Percentiles rank a stretch among this genome's conserved stretches.
These are phyloP conservation scores for Macrobrachium nipponense DNA, from an alignment of 1,140 invertebrate genomes.

Conservation along the genomic window DNA sequence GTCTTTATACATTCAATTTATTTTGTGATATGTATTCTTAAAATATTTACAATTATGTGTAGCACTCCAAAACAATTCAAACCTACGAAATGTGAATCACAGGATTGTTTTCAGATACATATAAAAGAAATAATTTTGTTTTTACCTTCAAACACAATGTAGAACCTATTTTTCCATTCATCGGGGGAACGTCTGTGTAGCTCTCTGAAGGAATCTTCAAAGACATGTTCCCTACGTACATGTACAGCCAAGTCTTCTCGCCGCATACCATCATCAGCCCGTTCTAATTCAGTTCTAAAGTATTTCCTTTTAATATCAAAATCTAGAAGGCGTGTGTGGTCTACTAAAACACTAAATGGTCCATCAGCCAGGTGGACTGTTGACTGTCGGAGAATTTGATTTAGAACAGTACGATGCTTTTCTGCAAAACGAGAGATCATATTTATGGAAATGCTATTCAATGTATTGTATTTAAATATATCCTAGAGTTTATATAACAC, in stretches of 20 bases:
- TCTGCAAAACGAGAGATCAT: slow-evolving; percentile 71
- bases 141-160: slow-evolving; percentile 93
- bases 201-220: slow-evolving; percentile 93
- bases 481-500: too few relatives aligned
- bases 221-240: slow-evolving; percentile 86
- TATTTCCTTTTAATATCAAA: slow-evolving; percentile 94
- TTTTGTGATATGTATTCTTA: too few relatives aligned
- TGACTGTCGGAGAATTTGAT: slow-evolving; percentile 91
- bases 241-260: slow-evolving; percentile 93
- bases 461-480: too few relatives aligned
- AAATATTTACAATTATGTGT: too few relatives aligned
- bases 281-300: slow-evolving; percentile 88
- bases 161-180: slow-evolving; percentile 95
- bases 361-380: slow-evolving; percentile 87
- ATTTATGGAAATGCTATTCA: too few relatives aligned
- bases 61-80: too few relatives aligned
- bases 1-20: too few relatives aligned
- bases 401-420: slow-evolving; percentile 89
- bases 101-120: too few relatives aligned
- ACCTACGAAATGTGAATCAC: too few relatives aligned
- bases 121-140: background rate
- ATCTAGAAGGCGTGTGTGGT: slow-evolving; percentile 89
- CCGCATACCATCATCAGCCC: slow-evolving; percentile 82
- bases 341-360: slow-evolving; percentile 89
- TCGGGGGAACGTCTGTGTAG: slow-evolving; percentile 85